Evolutionary conservation across 2,888 invertebrate species (phyloP).

Genomic region (Bugulina stolonifera): DNA sequence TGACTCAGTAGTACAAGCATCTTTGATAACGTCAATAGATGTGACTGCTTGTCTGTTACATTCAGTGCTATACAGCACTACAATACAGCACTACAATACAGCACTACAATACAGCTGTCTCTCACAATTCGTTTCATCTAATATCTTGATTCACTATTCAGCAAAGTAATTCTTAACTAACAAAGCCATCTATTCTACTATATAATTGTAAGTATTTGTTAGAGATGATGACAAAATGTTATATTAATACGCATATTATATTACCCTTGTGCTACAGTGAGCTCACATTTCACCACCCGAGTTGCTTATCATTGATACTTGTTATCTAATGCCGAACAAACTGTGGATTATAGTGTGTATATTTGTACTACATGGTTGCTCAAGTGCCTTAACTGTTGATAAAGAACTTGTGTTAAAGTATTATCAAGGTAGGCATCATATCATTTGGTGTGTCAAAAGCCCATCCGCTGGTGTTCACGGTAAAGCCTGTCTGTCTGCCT

Average conservation of each 20-base stretch:
- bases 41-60: too few species aligned
- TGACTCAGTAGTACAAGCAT: too few species aligned
- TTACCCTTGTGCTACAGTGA: background rate
- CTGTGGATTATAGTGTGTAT: conserved; percentile 11
- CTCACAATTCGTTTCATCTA: background rate
- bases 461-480: too few species aligned
- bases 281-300: background rate
- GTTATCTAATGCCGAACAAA: conserved; percentile 20
- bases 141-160: background rate
- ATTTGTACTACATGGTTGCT: background rate
- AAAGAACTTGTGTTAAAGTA: too few species aligned
- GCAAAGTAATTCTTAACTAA: background rate
- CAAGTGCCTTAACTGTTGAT: background rate
- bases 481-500: too few species aligned
- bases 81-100: too few species aligned
- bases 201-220: background rate
- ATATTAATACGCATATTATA: background rate
- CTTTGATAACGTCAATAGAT: too few species aligned
- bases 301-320: background rate
- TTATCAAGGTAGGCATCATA: too few species aligned
- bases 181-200: background rate
- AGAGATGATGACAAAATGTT: background rate
- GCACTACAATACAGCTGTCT: background rate
- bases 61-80: too few species aligned
- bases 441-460: too few species aligned